Evolutionary conservation across 2,888 invertebrate genomes (phyloP), one percentile per base, ranked within the genome.

Genomic region (Miltochrista miniata): DNA sequence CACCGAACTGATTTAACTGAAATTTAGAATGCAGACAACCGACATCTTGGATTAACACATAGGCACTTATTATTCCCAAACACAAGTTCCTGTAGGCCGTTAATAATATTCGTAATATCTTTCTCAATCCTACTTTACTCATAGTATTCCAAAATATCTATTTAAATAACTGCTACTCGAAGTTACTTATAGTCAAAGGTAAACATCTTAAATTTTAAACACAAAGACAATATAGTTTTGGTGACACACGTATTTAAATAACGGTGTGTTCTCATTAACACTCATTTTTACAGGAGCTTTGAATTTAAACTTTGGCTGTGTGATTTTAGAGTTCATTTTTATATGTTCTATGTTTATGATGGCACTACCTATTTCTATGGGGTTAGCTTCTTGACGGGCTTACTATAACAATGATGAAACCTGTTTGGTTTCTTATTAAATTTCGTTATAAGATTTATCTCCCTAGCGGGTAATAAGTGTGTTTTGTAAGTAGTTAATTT

Each of bases 231-330:
- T 85, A 81, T 79, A 72, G 72, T 76, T 47, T 76, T 78, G 80
- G 85, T 79, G 87, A 88, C 87, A 87, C 74, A 81, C 76, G 76
- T 73, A 77, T 64, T 52, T 52, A 64, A 68, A 40, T 86, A 90
- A 90, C 90, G 89, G 89, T 68, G 61, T 65, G 83, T 72, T 74
- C 87, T 81, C 81, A 83, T 86, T 88, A 81, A 76, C 79, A 64
- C 72, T 62, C 70, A 68, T 70, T 70, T 39, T 43, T 48, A 12
- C 39, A 51, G 45, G 41, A 31, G 45, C 36, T 59, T 58, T 11
- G 75, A 74, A 56, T 29, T 29, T 3, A 64, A 62, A 42, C 67
- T 62, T 79, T 68, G 40, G 0, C 0, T 0, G 0, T 10, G 51
- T 24, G 29, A 0, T 0, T 7, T 48, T 73, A 84, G 57, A 76